phyloP scores from a whole-genome alignment of 2,113 vertebrate genomes.

The Rhynchomys soricoides region DNA sequence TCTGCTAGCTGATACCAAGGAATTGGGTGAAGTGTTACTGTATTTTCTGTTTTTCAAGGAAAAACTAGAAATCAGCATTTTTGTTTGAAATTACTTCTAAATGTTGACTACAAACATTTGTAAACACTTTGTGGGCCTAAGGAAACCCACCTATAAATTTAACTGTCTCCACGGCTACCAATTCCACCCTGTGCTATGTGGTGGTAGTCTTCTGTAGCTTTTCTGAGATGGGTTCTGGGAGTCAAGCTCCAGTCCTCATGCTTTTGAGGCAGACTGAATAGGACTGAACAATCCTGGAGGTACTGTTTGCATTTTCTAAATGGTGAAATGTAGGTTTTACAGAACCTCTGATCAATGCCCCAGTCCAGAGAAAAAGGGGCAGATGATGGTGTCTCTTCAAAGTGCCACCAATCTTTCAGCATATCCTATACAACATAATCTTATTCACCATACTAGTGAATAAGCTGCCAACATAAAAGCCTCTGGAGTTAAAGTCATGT shows the following conservation, averaged over 20 bases:
- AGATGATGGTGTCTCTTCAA: background rate
- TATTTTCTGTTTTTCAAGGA: background rate
- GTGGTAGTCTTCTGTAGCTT: background rate
- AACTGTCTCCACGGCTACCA: background rate
- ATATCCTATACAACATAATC: too few relatives aligned
- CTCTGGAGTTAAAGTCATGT: background rate
- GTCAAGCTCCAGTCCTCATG: background rate
- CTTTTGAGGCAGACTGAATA: background rate
- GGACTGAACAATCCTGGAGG: background rate
- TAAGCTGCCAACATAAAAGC: background rate
- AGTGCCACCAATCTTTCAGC: background rate
- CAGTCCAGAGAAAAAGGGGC: background rate
- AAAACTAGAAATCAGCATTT: conserved; percentile 18
- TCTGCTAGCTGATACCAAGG: background rate
- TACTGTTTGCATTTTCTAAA: background rate
- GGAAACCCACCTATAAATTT: background rate
- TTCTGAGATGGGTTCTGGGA: background rate
- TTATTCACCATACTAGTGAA: too few relatives aligned
- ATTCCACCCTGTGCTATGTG: background rate
- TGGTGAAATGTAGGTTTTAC: background rate
- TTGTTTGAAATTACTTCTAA: conserved; percentile 35
- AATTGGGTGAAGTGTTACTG: background rate
- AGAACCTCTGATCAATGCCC: background rate
- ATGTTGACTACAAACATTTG: background rate
- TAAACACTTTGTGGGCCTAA: background rate